These are phyloP conservation scores for Alectoris magna DNA, from an alignment of 2,797 vertebrate genomes.

Conservation along the genomic window DNA sequence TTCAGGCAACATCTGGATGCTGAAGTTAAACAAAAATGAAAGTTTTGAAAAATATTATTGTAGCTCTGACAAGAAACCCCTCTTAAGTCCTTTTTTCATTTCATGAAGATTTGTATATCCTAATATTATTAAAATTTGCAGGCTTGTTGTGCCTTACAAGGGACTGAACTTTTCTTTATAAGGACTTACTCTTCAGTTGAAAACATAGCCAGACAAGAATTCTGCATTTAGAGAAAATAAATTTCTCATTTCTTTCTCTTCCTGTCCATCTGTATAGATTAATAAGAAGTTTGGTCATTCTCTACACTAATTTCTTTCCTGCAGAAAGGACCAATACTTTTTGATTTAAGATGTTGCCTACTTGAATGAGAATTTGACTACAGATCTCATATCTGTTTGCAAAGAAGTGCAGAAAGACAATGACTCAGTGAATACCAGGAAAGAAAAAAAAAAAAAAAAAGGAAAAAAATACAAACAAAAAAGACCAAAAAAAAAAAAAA, in stretches of 20 bases:
- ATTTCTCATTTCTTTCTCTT: not conserved
- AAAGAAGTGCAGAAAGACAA: not conserved
- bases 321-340: not conserved
- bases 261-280: not conserved
- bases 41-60: conserved; percentile 14
- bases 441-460: not conserved
- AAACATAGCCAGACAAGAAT: not conserved
- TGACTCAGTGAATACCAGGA: not conserved
- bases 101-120: not conserved
- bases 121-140: not conserved
- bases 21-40: not conserved
- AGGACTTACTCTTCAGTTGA: not conserved
- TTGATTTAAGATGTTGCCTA: not conserved
- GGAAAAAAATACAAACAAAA: not conserved
- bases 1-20: conserved; percentile 1
- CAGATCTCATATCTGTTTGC: not conserved
- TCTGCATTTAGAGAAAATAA: not conserved
- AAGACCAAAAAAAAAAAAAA: not conserved
- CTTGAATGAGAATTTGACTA: not conserved
- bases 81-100: not conserved
- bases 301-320: not conserved
- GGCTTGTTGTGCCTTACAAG: not conserved
- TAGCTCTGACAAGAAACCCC: not conserved
- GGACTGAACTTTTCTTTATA: not conserved
- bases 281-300: not conserved